A percentile compares a stretch with the other conserved stretches of the same genome.
Evolutionary conservation across 2,113 vertebrate species (phyloP).

Genomic region (Dicaeum eximium): DNA sequence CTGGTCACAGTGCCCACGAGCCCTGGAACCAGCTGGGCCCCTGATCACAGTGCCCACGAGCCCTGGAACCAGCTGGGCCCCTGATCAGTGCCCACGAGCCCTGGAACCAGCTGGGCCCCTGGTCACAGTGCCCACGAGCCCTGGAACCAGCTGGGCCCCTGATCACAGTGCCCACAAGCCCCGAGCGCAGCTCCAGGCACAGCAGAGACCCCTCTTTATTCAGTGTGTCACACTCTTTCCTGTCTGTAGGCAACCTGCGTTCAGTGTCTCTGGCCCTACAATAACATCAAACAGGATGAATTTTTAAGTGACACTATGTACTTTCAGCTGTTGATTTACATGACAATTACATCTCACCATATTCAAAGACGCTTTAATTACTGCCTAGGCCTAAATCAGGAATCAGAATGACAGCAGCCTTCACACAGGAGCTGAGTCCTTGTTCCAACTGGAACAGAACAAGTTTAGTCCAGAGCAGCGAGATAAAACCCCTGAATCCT

Average conservation of each 20-base stretch:
- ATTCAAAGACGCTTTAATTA: not conserved
- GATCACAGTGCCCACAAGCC: accelerated
- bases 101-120: no score
- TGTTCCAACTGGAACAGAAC: not conserved
- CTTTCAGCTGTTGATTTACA: not conserved
- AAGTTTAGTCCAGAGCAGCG: not conserved
- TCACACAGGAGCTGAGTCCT: not conserved
- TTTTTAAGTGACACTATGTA: not conserved
- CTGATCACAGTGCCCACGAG: not conserved
- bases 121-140: not conserved
- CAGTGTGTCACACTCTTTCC: not conserved
- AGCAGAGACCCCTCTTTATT: not conserved
- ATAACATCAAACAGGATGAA: not conserved
- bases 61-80: no score
- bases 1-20: not conserved
- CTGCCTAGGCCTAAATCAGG: not conserved
- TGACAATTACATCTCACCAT: not conserved
- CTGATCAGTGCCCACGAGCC: not conserved
- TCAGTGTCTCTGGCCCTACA: not conserved
- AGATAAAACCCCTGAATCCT: not conserved
- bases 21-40: no score
- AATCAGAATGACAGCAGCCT: not conserved
- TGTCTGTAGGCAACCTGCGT: not conserved
- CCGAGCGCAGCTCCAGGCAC: not conserved
- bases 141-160: no score